Percentiles rank a stretch among this genome's conserved stretches.
Conservation (phyloP, 2,888 invertebrate genomes). For the Iselma pallidipennis region DNA sequence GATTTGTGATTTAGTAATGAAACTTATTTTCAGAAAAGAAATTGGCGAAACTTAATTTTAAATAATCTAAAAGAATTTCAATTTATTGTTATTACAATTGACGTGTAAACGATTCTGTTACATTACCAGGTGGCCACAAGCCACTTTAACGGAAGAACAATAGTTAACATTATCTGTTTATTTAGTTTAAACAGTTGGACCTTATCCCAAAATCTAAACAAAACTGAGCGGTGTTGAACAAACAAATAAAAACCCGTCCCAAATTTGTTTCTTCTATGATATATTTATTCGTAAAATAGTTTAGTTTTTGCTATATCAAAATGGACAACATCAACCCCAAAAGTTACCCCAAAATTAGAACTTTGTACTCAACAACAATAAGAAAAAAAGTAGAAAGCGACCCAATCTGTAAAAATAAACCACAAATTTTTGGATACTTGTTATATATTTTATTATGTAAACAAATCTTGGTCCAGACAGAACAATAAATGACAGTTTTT, state of each 20-base stretch:
- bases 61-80: too few relatives aligned
- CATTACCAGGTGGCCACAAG: conserved; percentile 51
- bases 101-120: conserved; percentile 36
- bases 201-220: conserved; percentile 47
- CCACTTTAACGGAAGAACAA: conserved; percentile 51
- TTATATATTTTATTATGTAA: too few relatives aligned
- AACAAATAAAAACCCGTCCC: conserved; percentile 37
- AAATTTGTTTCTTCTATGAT: conserved; percentile 20
- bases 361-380: neutral
- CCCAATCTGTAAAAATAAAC: too few relatives aligned
- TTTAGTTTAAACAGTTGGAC: conserved; percentile 52
- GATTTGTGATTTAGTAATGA: too few relatives aligned
- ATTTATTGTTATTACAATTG: conserved; percentile 26
- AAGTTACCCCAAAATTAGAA: neutral
- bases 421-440: too few relatives aligned
- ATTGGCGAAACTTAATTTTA: too few relatives aligned
- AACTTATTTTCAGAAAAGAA: too few relatives aligned
- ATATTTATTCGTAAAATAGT: conserved; percentile 14
- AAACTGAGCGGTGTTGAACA: conserved; percentile 41
- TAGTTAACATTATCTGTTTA: conserved; percentile 51
- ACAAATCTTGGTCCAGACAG: too few relatives aligned
- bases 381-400: too few relatives aligned
- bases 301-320: neutral
- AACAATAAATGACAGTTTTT: too few relatives aligned
- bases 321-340: neutral